phyloP scores from a whole-genome alignment of 2,797 vertebrate species.

The Gymnopithys bicolor region DNA sequence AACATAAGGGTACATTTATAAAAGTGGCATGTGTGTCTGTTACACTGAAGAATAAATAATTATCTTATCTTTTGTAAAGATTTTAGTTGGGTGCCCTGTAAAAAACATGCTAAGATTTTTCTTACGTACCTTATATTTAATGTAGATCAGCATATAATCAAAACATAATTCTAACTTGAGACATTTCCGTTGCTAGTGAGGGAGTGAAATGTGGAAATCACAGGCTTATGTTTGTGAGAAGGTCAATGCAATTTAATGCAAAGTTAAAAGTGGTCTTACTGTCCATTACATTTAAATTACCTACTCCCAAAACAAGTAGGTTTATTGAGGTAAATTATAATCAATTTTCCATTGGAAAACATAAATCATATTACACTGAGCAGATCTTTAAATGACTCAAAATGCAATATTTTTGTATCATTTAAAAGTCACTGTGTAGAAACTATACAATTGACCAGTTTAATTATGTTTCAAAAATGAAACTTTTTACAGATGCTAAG shows the following conservation, averaged over 20 bases:
- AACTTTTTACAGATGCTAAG: conserved; percentile 25
- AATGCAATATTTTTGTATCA: conserved; percentile 43
- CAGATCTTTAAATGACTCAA: conserved; percentile 18
- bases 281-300: background rate
- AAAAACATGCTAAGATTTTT: conserved; percentile 53
- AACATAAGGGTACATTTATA: conserved; percentile 73
- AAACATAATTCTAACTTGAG: background rate
- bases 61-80: conserved; percentile 80
- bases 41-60: conserved; percentile 73
- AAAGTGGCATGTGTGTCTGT: conserved; percentile 72
- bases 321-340: background rate
- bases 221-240: conserved; percentile 4
- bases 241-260: background rate
- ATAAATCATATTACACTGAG: conserved; percentile 20
- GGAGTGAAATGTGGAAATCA: conserved; percentile 5
- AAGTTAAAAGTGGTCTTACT: conserved; percentile 21
- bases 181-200: conserved; percentile 15
- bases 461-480: conserved; percentile 22
- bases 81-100: conserved; percentile 72
- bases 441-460: conserved; percentile 17
- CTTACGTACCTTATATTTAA: conserved; percentile 40
- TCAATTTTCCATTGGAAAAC: conserved; percentile 14
- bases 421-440: conserved; percentile 44
- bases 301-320: background rate
- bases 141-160: conserved; percentile 29